These are phyloP conservation scores for Heterohyrax brucei DNA, from an alignment of 2,797 vertebrate genomes.

Conservation along the genomic window DNA sequence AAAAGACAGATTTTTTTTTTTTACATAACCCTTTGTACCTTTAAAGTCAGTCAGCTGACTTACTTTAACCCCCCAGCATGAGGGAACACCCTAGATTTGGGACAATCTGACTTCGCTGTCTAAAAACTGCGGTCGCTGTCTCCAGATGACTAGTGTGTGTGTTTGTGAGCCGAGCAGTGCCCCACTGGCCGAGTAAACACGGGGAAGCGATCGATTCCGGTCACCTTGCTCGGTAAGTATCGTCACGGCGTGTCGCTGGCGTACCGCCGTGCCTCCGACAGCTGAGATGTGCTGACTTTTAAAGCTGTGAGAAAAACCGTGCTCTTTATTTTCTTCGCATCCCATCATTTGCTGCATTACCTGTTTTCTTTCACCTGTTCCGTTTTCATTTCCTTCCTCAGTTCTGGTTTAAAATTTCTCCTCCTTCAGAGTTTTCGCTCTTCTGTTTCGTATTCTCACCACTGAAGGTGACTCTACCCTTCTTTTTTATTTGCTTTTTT, in stretches of 20 bases:
- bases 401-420: background rate
- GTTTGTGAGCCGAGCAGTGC: accelerated
- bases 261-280: accelerated
- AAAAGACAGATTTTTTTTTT: background rate
- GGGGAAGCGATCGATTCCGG: accelerated
- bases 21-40: background rate
- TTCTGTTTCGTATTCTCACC: background rate
- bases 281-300: background rate
- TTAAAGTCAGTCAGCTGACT: background rate
- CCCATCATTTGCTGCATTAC: background rate
- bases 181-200: accelerated
- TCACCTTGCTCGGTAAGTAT: accelerated
- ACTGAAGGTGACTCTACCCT: background rate
- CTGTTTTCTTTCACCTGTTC: background rate
- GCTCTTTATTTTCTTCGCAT: background rate
- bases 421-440: background rate
- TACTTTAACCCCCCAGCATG: background rate
- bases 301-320: background rate
- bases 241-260: accelerated
- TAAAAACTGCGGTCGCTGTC: accelerated
- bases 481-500: background rate
- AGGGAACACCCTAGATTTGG: background rate
- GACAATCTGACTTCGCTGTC: background rate
- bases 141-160: no score
- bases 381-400: background rate